phyloP scores from a whole-genome alignment of 2,797 vertebrate species.

The Tokudaia muenninki region DNA sequence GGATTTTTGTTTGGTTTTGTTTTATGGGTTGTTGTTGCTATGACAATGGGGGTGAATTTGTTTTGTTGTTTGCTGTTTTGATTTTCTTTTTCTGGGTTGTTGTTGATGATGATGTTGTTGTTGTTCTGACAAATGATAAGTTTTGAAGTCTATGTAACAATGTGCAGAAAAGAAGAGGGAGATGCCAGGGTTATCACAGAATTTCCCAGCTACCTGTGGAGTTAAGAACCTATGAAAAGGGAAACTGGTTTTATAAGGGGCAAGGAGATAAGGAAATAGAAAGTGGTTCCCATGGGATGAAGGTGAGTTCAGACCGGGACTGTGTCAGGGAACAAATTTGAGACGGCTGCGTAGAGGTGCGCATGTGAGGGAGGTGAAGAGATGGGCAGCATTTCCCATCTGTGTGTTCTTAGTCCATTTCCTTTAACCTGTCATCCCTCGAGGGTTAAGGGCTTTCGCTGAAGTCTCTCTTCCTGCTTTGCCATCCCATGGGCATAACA shows the following conservation, averaged over 20 bases:
- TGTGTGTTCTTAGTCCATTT: slow-evolving; percentile 63
- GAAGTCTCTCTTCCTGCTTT: slow-evolving; percentile 61
- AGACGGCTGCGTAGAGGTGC: not conserved
- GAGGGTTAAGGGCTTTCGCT: slow-evolving; percentile 33
- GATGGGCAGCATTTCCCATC: slow-evolving; percentile 4
- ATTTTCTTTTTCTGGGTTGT: not conserved
- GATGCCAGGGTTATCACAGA: not conserved
- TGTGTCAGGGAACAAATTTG: not conserved
- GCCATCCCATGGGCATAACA: not conserved
- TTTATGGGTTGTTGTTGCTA: not conserved
- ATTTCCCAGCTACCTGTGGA: not conserved
- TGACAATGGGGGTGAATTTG: not conserved
- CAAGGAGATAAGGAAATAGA: not conserved
- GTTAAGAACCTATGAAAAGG: not conserved
- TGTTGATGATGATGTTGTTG: not conserved
- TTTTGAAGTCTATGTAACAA: not conserved
- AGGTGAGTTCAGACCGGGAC: not conserved
- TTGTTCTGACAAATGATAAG: not conserved
- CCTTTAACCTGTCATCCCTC: not conserved
- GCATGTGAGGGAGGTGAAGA: slow-evolving; percentile 14
- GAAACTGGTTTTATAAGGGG: not conserved
- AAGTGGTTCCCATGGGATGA: not conserved
- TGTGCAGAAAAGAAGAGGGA: not conserved
- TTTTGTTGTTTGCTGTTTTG: not conserved
- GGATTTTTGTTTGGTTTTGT: not conserved